Conservation (phyloP, 1,140 invertebrate species). For the Trichoplusia ni region DNA sequence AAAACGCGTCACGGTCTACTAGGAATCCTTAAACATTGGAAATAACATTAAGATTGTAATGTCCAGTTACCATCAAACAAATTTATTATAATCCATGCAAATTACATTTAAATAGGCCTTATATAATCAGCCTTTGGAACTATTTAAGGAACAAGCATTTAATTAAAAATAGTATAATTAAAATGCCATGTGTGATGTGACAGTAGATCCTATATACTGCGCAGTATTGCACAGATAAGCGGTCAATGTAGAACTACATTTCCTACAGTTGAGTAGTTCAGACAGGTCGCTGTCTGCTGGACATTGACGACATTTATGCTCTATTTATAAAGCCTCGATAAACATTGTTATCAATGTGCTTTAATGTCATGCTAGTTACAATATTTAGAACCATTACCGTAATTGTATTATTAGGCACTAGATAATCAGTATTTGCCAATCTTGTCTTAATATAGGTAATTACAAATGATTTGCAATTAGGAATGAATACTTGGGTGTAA, state of each 20-base stretch:
- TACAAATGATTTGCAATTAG: no score
- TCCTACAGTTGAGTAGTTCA: constrained; percentile 40
- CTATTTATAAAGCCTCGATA: neutral
- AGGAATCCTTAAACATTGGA: neutral
- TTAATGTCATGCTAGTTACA: no score
- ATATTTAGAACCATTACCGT: no score
- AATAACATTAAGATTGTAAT: neutral
- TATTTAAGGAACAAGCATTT: constrained; percentile 1
- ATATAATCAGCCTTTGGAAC: constrained; percentile 11
- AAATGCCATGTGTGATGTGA: constrained; percentile 2
- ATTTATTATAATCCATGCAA: neutral
- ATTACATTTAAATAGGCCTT: constrained; percentile 5
- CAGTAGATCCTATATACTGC: constrained; percentile 44
- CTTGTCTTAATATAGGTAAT: neutral
- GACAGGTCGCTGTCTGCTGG: constrained; percentile 42
- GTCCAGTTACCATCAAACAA: neutral
- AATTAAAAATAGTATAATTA: neutral
- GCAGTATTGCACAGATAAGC: constrained; percentile 64
- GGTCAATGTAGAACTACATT: constrained; percentile 55
- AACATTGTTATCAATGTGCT: neutral
- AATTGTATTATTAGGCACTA: neutral
- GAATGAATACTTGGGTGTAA: no score
- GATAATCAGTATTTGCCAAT: neutral
- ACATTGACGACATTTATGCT: constrained; percentile 1
- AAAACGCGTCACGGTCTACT: constrained; percentile 7